Evolutionary conservation across 2,113 vertebrate species (phyloP), one percentile per base, ranked within the genome.

Genomic region (Elanus axillaris): DNA sequence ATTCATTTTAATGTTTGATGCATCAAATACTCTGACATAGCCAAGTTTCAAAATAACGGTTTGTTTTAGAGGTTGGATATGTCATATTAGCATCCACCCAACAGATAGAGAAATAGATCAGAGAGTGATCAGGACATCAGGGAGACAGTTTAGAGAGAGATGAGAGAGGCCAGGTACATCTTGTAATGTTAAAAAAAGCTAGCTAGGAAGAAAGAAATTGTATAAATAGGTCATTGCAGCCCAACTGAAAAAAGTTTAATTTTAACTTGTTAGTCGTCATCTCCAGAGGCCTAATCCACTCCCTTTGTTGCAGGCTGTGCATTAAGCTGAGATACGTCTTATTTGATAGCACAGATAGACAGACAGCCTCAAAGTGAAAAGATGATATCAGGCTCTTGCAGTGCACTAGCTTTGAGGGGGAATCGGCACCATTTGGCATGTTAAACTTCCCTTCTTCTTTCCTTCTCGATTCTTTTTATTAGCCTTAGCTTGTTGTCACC

Each of bases 31-130:
- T 85, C 77, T 93, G 92, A 88, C 71, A 84, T 36, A 90, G 74
- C 74, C 72, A 97, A 76, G 71, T 97, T 96, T 94, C 95, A 96
- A 88, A 97, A 91, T 97, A 97, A 97, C 96, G 92, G 92, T 96
- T 97, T 97, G 96, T 97, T 97, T 96, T 96, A 97, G 86, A 95
- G 97, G 94, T 96, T 96, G 97, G 88, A 94, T 97, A 88, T 97
- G 96, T 96, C 97, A 97, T 96, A 97, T 97, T 97, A 97, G 81
- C 96, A 97, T 96, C 96, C 86, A 97, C 53, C 92, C 92, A 95
- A 90, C 91, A 96, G 94, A 97, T 88, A 96, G 77, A 96, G 90
- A 96, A 93, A 93, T 93, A 97, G 97, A 97, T 97, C 97, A 97
- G 97, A 97, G 96, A 96, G 77, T 83, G 96, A 97, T 97, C 94